Conservation (phyloP, 2,888 invertebrate species). For the Plagodis dolabraria region DNA sequence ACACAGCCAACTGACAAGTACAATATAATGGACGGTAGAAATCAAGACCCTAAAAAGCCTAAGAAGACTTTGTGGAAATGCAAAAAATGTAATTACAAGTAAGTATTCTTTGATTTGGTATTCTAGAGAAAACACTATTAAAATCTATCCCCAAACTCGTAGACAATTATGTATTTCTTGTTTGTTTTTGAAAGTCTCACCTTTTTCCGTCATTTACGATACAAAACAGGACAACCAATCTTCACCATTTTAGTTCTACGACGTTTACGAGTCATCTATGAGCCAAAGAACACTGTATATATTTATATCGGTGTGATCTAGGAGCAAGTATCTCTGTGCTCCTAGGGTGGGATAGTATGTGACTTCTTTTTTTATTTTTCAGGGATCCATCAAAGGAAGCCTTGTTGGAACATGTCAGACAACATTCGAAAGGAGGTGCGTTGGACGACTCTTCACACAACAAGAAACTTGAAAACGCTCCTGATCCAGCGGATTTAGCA, state of each 20-base stretch:
- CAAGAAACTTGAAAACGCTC: slow-evolving; percentile 67
- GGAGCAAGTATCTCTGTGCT: too few relatives aligned
- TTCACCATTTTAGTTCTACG: too few relatives aligned
- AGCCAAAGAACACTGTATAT: too few relatives aligned
- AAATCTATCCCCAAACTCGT: background rate
- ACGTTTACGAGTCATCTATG: too few relatives aligned
- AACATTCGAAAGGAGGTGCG: slow-evolving; percentile 65
- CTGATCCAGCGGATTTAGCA: slow-evolving; percentile 75
- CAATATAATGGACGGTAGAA: slow-evolving; percentile 50
- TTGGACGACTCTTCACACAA: slow-evolving; percentile 46
- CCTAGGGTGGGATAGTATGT: too few relatives aligned
- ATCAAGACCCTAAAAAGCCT: slow-evolving; percentile 75
- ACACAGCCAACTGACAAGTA: slow-evolving; percentile 66
- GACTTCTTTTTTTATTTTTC: slow-evolving; percentile 39
- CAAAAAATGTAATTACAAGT: slow-evolving; percentile 95
- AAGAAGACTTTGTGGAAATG: slow-evolving; percentile 95
- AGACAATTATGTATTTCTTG: too few relatives aligned
- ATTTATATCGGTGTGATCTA: too few relatives aligned
- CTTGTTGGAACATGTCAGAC: slow-evolving; percentile 74
- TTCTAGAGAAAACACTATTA: background rate
- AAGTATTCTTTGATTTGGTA: slow-evolving; percentile 51
- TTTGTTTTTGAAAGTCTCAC: too few relatives aligned
- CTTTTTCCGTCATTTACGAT: too few relatives aligned
- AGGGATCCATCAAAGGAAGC: slow-evolving; percentile 80
- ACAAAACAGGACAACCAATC: too few relatives aligned